Conservation (phyloP, 2,113 vertebrate species). For the Heterochromis multidens region DNA sequence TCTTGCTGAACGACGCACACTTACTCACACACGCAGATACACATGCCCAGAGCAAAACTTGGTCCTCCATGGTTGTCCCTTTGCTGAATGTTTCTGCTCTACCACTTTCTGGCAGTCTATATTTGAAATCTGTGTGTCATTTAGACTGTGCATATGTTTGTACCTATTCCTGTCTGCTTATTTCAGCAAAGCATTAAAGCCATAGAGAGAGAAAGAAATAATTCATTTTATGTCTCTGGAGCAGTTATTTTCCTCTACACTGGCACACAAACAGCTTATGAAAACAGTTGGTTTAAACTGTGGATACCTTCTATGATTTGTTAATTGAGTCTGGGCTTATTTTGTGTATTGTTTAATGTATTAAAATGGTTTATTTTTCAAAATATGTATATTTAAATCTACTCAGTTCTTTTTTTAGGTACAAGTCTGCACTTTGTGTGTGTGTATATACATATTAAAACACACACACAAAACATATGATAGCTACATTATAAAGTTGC, state of each 20-base stretch:
- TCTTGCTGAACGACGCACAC: slow-evolving; percentile 32
- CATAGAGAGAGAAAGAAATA: neutral
- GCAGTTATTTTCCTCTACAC: neutral
- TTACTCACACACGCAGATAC: slow-evolving; percentile 32
- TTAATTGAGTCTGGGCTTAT: neutral
- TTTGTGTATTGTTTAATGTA: neutral
- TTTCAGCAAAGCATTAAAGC: neutral
- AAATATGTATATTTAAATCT: neutral
- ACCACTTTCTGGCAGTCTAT: slow-evolving; percentile 15
- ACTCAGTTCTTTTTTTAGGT: neutral
- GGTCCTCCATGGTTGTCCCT: slow-evolving; percentile 55
- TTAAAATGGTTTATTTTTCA: neutral
- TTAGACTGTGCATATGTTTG: neutral
- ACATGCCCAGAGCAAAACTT: slow-evolving; percentile 30
- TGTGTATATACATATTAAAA: neutral
- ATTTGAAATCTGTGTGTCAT: neutral
- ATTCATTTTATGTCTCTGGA: neutral
- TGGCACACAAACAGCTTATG: neutral
- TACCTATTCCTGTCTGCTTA: neutral
- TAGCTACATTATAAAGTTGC: neutral
- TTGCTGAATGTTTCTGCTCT: slow-evolving; percentile 57
- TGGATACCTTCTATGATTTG: neutral
- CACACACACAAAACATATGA: neutral
- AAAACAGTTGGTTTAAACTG: neutral
- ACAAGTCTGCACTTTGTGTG: neutral